phyloP scores from a whole-genome alignment of 2,888 invertebrate genomes.

The Schizotus pectinicornis region DNA sequence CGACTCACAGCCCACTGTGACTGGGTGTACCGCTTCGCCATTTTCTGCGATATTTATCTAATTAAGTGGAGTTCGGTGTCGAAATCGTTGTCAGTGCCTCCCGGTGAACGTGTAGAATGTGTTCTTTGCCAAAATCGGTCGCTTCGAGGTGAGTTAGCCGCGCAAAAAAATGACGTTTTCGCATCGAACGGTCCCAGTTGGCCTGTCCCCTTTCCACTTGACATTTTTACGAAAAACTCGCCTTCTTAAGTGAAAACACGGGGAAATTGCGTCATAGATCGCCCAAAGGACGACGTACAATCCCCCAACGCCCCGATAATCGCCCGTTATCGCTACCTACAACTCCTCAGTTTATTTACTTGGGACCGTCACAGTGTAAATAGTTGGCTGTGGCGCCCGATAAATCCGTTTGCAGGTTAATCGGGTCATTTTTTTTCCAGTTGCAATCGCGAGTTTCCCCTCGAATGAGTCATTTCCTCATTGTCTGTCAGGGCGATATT shows the following conservation, averaged over 20 bases:
- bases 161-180: neutral
- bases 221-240: slow-evolving; percentile 39
- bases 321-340: slow-evolving; percentile 19
- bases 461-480: slow-evolving; percentile 42
- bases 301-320: neutral
- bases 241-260: slow-evolving; percentile 3
- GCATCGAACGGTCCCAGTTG: slow-evolving; percentile 38
- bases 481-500: slow-evolving; percentile 25
- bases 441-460: slow-evolving; percentile 21
- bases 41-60: slow-evolving; percentile 40
- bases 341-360: too few species aligned
- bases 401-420: neutral
- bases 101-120: slow-evolving; percentile 25
- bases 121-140: slow-evolving; percentile 17
- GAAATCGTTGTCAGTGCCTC: too few species aligned
- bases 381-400: neutral
- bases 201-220: slow-evolving; percentile 42
- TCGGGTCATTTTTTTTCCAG: neutral
- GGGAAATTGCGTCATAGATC: neutral
- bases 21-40: slow-evolving; percentile 46
- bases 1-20: slow-evolving; percentile 23
- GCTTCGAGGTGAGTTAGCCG: slow-evolving; percentile 33
- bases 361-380: too few species aligned
- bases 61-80: slow-evolving; percentile 15
- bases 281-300: neutral